Base-by-base conservation (phyloP, 35 echinoderm and acorn worm genomes). In the Ophiothrix spiculata region DNA sequence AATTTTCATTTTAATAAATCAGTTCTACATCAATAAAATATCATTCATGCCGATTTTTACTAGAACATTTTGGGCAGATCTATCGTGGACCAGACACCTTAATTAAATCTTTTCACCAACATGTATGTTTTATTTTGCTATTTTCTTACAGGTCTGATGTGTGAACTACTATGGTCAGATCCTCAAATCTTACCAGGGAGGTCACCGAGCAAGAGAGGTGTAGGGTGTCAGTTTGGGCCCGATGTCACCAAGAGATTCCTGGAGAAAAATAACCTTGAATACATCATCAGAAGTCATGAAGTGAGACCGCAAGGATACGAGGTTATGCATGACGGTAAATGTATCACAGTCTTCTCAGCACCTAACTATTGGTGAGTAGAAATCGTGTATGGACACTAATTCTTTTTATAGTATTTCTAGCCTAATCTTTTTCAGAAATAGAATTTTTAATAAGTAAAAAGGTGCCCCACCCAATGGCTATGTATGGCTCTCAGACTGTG, bases 271-370 rank as follows among this genome's bases (percentile, higher is more conserved):
- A 87, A 87, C 76, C 84, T 99, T 39, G 92, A 99, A 28, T 94
- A 91, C 77, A 79, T 99, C 49, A 93, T 99, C 76, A 56, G 96
- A 39, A 99, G 96, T 36, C 95, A 99, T 75, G 91, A 99, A 35
- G 96, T 99, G 15, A 99, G 92, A 77, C 38, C 86, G 1, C 92
- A 99, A 0, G 96, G 96, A 39, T 99, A 99, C 76, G 96, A 99
- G 45, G 78, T 94, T 0, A 83, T 78, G 10, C 96, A 99, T 73
- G 75, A 99, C 64, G 92, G 92, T 31, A 99, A 99, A 81, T 99
- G 96, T 89, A 99, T 99, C 49, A 99, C 96, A 56, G 92, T 99
- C 19, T 99, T 99, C 76, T 99, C 96, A 78, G 96, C 96, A n/a
- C 96, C 96, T 8, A 99, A 99, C 60, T 99, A 99, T 31, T 99